Evolutionary conservation across 2,113 vertebrate species (phyloP), one percentile per base, ranked within the genome.

Genomic region (Stegostoma tigrinum): DNA sequence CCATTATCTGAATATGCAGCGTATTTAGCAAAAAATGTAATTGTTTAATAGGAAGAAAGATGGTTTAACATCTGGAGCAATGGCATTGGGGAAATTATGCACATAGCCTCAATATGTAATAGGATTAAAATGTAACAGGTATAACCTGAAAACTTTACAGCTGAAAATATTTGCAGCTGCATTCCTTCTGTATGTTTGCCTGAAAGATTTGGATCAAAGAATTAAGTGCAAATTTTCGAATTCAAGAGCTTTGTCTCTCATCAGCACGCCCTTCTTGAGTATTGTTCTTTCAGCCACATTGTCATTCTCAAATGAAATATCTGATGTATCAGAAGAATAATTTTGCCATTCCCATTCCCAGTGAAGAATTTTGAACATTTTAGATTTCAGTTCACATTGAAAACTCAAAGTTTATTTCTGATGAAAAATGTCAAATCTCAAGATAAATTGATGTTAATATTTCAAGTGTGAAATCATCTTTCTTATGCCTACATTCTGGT

Each of bases 141-240:
- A 67, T 94, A 94, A 94, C 66, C 30, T 94, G 93, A 70, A 94
- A 42, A 70, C 66, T 94, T 67, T 94, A 34, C 86, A 89, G 66
- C 27, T 94, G n/a, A 94, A 68, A 94, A 94, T 12, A 94, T 27
- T 70, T 94, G 24, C 66, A 45, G 66, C 45, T 70, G 93, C 93
- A 70, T 94, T 94, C 93, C 93, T 70, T 68, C 38, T 70, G 93
- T 30, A 72, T 94, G 24, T 94, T 42, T 94, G 67, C 67, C 38
- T 70, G 93, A 94, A 94, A 27, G 7, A 27, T 45, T 70, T 94
- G 42, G 67, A 70, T 5, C 93, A 94, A 94, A 42, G 93, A 70
- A 70, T 38, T 72, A 45, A 70, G 93, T 27, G 66, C 21, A 94
- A 21, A 42, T 42, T 95, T 86, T 17, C 5, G 78, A 86, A 95